Conservation (phyloP, 2,113 vertebrate genomes). For the Nicator chloris region DNA sequence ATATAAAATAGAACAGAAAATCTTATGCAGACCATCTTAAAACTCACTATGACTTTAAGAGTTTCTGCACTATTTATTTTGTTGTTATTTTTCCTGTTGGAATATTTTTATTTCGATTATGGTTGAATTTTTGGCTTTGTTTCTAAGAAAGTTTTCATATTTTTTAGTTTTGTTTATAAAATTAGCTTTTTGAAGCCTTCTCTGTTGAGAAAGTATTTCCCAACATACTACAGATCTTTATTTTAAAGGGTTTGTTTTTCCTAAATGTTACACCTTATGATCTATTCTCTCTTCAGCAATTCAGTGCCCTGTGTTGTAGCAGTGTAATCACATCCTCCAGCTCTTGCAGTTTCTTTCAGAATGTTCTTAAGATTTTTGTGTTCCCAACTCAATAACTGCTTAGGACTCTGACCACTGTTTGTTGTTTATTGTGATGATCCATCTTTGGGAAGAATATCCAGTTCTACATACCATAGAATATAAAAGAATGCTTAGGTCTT, state of each 20-base stretch:
- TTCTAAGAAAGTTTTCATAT: neutral
- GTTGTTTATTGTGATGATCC: neutral
- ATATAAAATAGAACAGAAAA: neutral
- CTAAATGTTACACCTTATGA: neutral
- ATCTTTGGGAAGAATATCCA: neutral
- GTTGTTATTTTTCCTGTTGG: neutral
- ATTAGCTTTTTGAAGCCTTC: neutral
- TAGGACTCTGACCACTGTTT: neutral
- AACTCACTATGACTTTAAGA: neutral
- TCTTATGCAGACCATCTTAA: neutral
- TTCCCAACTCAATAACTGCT: neutral
- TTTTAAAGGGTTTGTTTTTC: neutral
- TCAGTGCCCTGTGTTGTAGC: neutral
- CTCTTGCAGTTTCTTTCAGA: neutral
- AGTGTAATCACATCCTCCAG: neutral
- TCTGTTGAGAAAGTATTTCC: neutral
- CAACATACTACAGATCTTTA: neutral
- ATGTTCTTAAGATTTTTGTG: neutral
- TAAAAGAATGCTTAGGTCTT: neutral
- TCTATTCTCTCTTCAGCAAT: neutral
- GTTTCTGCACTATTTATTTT: neutral
- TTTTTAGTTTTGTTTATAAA: neutral
- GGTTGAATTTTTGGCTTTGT: neutral
- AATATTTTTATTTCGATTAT: neutral
- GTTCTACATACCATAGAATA: neutral